Evolutionary conservation across 53 echinoderm and acorn worm species (phyloP), one percentile per base, ranked within the genome.

Genomic region (Stichopus horrens): DNA sequence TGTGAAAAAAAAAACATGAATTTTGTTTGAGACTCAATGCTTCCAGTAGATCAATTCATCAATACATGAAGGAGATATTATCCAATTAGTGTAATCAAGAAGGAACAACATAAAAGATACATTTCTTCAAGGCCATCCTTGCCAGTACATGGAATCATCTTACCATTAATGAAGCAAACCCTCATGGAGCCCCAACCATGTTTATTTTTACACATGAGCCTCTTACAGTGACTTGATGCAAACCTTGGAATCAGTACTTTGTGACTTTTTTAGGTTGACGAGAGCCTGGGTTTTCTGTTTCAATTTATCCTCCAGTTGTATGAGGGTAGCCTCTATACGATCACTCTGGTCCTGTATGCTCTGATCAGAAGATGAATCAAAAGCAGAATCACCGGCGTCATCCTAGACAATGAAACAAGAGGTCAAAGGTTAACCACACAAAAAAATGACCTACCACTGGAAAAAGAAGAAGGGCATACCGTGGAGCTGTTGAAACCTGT

Each of bases 171-270:
- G 37, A 37, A 37, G 37, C 37, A 37, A 37, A 37, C 37, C 37
- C 37, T 37, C 0, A 37, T 37, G 37, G 37, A 37, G 37, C 37
- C 0, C 37, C 0, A 37, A 37, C 37, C 37, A 37, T 37, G 37
- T 37, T 37, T 37, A 37, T 37, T 37, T 37, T 37, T 37, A 37
- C 37, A 37, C 37, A 37, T 37, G 37, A 37, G 37, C 37, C 37
- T 37, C 37, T 37, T 37, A 37, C 37, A 37, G 37, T 37, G 37
- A 37, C 37, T 37, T 37, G 7, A 74, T 20, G 51, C 76, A 55
- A 83, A 99, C 99, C 99, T 96, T 96, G 74, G 96, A 89, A 86
- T 99, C 94, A 6, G 92, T 88, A 37, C 90, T 93, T 52, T 95
- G 95, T 21, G 99, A 93, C 53, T 91, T 94, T 88, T 99, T 99